Conservation (phyloP, 1,140 invertebrate genomes). For the Heterodera carotae region DNA sequence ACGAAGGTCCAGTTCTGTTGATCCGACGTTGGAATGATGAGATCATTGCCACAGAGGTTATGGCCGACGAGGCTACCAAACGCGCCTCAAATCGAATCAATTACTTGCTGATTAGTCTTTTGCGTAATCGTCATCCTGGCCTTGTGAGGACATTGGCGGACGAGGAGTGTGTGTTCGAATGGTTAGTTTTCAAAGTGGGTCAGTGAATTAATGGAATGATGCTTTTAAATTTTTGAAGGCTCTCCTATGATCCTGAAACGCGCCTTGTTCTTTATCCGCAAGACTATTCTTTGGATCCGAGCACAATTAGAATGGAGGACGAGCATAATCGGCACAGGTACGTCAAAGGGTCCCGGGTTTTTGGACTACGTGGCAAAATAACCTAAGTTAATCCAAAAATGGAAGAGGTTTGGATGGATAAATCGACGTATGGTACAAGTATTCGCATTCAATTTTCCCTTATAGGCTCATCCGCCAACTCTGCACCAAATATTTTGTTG, state of each 20-base stretch:
- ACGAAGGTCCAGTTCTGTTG: constrained; percentile 79
- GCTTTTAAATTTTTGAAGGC: constrained; percentile 12
- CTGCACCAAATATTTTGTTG: constrained; percentile 39
- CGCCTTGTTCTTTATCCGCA: constrained; percentile 20
- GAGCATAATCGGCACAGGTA: neutral
- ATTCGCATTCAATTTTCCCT: neutral
- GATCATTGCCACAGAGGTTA: constrained; percentile 77
- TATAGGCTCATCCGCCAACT: constrained; percentile 35
- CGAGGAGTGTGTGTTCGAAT: constrained; percentile 31
- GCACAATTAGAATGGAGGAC: neutral
- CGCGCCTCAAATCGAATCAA: constrained; percentile 85
- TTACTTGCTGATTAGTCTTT: constrained; percentile 75
- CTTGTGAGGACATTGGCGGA: constrained; percentile 29
- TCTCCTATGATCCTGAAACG: constrained; percentile 2
- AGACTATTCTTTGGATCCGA: constrained; percentile 19
- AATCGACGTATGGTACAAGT: too few relatives aligned
- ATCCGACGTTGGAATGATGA: constrained; percentile 86
- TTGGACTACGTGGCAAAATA: too few relatives aligned
- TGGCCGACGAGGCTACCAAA: constrained; percentile 59
- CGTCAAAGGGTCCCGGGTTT: neutral
- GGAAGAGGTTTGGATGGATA: too few relatives aligned
- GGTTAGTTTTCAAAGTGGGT: neutral
- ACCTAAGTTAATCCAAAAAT: too few relatives aligned
- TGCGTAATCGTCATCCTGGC: constrained; percentile 67
- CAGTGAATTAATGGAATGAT: neutral